phyloP scores from a whole-genome alignment of 2,888 invertebrate species.

The Lasioglossum calceatum region DNA sequence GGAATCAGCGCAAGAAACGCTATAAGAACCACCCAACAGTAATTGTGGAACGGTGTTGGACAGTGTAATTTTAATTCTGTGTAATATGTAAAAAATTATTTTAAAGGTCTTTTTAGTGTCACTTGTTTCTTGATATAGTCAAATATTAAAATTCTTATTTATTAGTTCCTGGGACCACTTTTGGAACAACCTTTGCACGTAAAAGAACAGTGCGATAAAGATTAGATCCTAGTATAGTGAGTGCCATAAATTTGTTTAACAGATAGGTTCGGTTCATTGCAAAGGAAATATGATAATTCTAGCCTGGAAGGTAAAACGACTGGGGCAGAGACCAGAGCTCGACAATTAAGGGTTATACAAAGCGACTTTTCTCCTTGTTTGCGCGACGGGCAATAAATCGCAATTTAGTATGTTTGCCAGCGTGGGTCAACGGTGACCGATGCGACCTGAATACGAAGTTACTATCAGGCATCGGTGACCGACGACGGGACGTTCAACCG shows the following conservation, averaged over 20 bases:
- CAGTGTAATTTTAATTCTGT: too few species aligned
- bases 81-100: too few species aligned
- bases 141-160: neutral
- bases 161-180: neutral
- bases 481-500: neutral
- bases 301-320: neutral
- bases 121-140: neutral
- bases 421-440: constrained; percentile 10
- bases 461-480: constrained; percentile 7
- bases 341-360: constrained; percentile 8
- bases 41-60: too few species aligned
- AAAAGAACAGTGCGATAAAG: neutral
- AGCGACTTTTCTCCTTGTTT: neutral
- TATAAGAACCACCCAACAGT: too few species aligned
- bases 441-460: constrained; percentile 10
- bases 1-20: too few species aligned
- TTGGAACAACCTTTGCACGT: neutral
- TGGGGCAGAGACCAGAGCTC: neutral
- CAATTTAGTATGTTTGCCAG: constrained; percentile 8
- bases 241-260: neutral
- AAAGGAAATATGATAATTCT: constrained; percentile 1
- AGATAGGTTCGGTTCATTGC: neutral
- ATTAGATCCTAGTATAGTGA: neutral
- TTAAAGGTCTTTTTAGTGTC: too few species aligned
- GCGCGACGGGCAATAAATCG: constrained; percentile 1